Conservation (phyloP, 2,888 invertebrate genomes). For the Lampropteryx suffumata region DNA sequence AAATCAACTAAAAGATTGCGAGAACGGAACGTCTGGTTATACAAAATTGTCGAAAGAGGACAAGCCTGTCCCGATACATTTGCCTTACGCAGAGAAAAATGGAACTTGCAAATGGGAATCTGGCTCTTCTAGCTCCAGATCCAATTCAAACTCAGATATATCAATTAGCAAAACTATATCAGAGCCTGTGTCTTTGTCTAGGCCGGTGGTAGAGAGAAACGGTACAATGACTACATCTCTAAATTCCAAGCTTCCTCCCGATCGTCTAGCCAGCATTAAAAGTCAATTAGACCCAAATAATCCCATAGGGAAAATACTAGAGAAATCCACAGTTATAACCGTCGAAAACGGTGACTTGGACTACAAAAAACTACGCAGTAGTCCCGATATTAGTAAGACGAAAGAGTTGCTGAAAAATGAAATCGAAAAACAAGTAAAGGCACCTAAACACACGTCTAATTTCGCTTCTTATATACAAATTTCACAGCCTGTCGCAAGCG, state of each 20-base stretch:
- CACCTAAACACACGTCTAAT: conserved; percentile 81
- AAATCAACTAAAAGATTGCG: conserved; percentile 70
- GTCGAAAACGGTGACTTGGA: conserved; percentile 71
- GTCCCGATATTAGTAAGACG: conserved; percentile 46
- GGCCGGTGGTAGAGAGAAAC: conserved; percentile 57
- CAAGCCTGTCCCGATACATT: conserved; percentile 72
- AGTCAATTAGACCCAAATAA: conserved; percentile 78
- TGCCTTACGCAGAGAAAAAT: conserved; percentile 71
- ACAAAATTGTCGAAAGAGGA: conserved; percentile 69
- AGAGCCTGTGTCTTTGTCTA: conserved; percentile 67
- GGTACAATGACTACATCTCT: conserved; percentile 64
- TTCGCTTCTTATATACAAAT: conserved; percentile 85
- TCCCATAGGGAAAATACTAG: conserved; percentile 78
- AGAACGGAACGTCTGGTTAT: conserved; percentile 67
- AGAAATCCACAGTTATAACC: conserved; percentile 77
- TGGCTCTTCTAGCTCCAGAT: conserved; percentile 62
- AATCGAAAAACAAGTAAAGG: conserved; percentile 72
- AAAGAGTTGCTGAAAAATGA: conserved; percentile 64
- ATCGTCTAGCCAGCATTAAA: conserved; percentile 73
- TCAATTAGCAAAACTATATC: conserved; percentile 75
- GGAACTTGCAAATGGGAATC: conserved; percentile 62
- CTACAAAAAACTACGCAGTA: conserved; percentile 31
- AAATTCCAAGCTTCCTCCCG: conserved; percentile 65
- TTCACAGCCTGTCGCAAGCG: conserved; percentile 75
- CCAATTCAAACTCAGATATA: conserved; percentile 70